phyloP scores from a whole-genome alignment of 2,113 vertebrate species.

The Canis aureus region DNA sequence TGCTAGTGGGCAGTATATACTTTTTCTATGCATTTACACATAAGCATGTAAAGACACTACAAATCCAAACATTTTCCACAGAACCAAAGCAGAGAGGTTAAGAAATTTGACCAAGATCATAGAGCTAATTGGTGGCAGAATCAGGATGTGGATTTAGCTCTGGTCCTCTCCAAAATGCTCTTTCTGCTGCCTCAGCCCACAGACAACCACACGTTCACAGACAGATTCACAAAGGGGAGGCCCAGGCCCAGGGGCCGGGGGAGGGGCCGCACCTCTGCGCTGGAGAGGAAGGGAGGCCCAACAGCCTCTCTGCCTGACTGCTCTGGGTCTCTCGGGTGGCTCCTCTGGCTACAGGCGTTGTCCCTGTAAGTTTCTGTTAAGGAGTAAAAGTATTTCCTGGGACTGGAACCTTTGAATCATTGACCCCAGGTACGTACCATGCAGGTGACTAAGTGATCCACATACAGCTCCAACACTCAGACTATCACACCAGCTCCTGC shows the following conservation, averaged over 20 bases:
- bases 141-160: conserved; percentile 8
- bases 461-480: background rate
- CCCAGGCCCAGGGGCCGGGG: background rate
- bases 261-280: background rate
- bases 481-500: background rate
- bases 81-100: conserved; percentile 45
- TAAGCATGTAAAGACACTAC: background rate
- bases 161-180: background rate
- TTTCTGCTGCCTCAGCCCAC: conserved; percentile 68
- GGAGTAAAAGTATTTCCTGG: background rate
- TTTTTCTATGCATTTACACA: background rate
- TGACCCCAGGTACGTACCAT: background rate
- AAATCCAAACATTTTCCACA: background rate
- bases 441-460: conserved; percentile 41
- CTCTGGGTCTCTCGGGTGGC: background rate
- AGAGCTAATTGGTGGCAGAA: conserved; percentile 23
- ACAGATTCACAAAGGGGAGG: conserved; percentile 17
- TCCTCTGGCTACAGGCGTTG: background rate
- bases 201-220: background rate
- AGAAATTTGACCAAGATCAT: conserved; percentile 38
- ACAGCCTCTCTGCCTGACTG: background rate
- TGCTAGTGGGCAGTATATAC: background rate
- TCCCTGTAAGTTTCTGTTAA: conserved; percentile 20
- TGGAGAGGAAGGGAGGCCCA: background rate
- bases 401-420: conserved; percentile 61